Base-by-base conservation (phyloP, 1,140 invertebrate genomes). In the Ridgeia piscesae region DNA sequence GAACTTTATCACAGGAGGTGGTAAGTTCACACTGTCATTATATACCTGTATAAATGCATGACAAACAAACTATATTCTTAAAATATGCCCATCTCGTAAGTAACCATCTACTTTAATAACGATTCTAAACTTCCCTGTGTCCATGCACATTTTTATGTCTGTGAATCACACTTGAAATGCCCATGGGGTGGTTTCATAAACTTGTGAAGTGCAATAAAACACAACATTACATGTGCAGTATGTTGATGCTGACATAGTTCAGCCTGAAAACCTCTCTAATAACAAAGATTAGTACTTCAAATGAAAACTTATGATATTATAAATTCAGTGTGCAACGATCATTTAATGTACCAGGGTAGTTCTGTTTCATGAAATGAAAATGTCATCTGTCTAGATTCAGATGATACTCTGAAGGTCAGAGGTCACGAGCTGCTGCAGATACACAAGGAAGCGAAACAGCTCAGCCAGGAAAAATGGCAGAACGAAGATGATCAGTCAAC, bases 1-100 rank as follows among this genome's bases (percentile, higher is more conserved):
- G 93, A 93, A 92, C 34, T 95, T 94, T 92, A 92, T 95, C 6
- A 89, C 90, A 17, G 92, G 58, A 34, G 91, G 93, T 92, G 93
- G 94, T 89, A 93, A 89, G 50, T 34, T 42, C 42, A 42, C 42
- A 42, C 42, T 42, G 42, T 11, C 11, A 11, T 42, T 42, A 11
- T 42, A 11, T 42, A 42, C 4, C 42, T 42, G 42, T 4, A 11
- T 89, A 34, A 77, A 77, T 1, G 58, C 58, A 9, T 21, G 58
- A 2, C 58, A 77, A 17, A 77, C 4, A 77, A 21, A 21, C 58
- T 77, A 21, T 77, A 21, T 77, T 21, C 58, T 77, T 31, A 77
- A 77, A 0, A 31, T 21, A 77, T 4, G 0, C 8, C 58, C 4
- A 77, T 77, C 17, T 77, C 58, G 11, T 27, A 77, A 77, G 11